Evolutionary conservation across 2,888 invertebrate genomes (phyloP).

Genomic region (Aproaerema taeniolella): DNA sequence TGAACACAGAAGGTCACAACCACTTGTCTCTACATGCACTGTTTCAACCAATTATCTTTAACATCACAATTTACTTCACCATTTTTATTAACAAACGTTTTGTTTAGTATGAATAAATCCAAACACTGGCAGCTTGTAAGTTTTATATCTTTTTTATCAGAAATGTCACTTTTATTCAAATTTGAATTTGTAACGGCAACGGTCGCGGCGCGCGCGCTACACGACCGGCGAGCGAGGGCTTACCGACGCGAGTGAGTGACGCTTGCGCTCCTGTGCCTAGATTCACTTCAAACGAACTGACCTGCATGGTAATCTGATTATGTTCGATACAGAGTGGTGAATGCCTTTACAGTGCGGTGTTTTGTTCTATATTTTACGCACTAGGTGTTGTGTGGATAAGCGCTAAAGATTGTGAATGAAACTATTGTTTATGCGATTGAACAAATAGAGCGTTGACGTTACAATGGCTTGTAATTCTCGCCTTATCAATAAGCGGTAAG

Average conservation of each 20-base stretch:
- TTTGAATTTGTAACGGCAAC: slow-evolving; percentile 51
- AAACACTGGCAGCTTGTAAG: slow-evolving; percentile 28
- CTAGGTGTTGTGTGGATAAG: neutral
- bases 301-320: slow-evolving; percentile 69
- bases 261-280: slow-evolving; percentile 36
- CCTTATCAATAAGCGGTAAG: too few relatives aligned
- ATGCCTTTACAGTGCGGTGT: slow-evolving; percentile 43
- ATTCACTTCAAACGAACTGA: slow-evolving; percentile 47
- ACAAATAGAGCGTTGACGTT: too few relatives aligned
- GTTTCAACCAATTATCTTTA: slow-evolving; percentile 19
- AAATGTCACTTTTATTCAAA: slow-evolving; percentile 36
- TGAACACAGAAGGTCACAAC: slow-evolving; percentile 54
- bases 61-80: slow-evolving; percentile 21
- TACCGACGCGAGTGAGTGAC: slow-evolving; percentile 60
- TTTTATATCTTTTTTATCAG: slow-evolving; percentile 15
- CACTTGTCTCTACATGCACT: slow-evolving; percentile 60
- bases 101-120: too few relatives aligned
- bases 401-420: slow-evolving; percentile 5
- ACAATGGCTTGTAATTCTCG: too few relatives aligned
- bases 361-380: slow-evolving; percentile 32
- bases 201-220: slow-evolving; percentile 42
- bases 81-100: slow-evolving; percentile 16
- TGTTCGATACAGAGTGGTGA: slow-evolving; percentile 23
- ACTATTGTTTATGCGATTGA: neutral
- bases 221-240: slow-evolving; percentile 46